These are phyloP conservation scores for Echinometra lucunter DNA, from an alignment of 53 echinoderm and acorn worm genomes.

Conservation along the genomic window DNA sequence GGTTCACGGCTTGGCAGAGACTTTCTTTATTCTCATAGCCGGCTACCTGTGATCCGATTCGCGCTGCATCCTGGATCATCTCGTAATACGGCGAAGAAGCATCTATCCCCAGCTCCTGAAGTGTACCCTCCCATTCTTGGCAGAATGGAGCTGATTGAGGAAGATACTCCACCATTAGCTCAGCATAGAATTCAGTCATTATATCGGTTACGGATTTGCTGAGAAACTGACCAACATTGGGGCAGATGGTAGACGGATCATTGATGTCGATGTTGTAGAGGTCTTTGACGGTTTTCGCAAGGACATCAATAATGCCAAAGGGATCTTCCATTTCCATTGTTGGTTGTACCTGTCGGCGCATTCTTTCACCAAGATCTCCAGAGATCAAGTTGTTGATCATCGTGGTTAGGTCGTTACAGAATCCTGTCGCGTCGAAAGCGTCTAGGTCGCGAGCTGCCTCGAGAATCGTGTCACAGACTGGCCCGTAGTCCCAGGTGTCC, in stretches of 20 bases:
- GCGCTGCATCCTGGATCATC: background rate
- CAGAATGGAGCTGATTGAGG: background rate
- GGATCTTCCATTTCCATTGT: background rate
- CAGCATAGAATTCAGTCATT: background rate
- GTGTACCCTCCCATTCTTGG: background rate
- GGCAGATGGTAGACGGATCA: background rate
- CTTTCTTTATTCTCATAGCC: background rate
- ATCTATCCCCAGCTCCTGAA: background rate
- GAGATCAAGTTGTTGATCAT: background rate
- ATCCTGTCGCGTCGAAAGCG: background rate
- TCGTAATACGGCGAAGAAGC: background rate
- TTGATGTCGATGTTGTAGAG: background rate
- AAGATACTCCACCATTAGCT: background rate
- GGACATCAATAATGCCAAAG: background rate
- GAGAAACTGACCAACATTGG: background rate
- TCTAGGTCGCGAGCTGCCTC: background rate
- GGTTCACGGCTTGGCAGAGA: background rate
- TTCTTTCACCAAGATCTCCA: background rate
- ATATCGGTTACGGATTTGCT: background rate
- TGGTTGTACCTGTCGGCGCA: background rate
- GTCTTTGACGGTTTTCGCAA: background rate
- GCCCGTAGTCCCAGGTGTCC: background rate
- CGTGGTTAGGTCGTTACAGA: background rate
- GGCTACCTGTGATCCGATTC: background rate
- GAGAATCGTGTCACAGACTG: background rate